Conservation (phyloP, 2,888 invertebrate species). For the Dicroscelio sp. region DNA sequence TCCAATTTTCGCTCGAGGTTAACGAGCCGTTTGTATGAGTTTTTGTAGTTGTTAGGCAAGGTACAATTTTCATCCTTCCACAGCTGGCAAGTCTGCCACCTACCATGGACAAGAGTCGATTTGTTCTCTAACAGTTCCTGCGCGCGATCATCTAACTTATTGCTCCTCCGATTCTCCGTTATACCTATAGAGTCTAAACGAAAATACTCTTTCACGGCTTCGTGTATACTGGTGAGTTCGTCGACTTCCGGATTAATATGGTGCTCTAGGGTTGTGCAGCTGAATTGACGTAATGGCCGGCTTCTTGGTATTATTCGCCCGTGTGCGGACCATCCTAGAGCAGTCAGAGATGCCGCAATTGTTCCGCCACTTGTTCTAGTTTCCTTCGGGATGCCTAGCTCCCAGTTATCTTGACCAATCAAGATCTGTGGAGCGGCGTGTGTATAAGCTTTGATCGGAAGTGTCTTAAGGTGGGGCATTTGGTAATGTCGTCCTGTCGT, state of each 20-base stretch:
- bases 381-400: background rate
- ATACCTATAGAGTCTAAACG: conserved; percentile 36
- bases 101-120: background rate
- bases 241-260: background rate
- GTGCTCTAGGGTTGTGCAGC: too few relatives aligned
- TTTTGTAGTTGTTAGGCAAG: background rate
- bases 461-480: background rate
- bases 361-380: too few relatives aligned
- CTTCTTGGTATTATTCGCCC: too few relatives aligned
- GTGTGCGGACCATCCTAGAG: background rate
- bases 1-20: conserved; percentile 25
- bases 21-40: background rate
- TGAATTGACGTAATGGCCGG: too few relatives aligned
- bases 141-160: background rate
- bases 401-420: background rate
- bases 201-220: conserved; percentile 12
- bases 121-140: background rate
- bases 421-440: background rate
- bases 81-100: conserved; percentile 51
- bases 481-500: background rate
- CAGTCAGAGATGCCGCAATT: background rate
- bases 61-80: conserved; percentile 20
- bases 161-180: background rate
- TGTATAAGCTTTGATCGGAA: too few relatives aligned
- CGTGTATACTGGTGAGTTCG: background rate